Conservation (phyloP, 2,113 vertebrate species). For the Sardina pilchardus region DNA sequence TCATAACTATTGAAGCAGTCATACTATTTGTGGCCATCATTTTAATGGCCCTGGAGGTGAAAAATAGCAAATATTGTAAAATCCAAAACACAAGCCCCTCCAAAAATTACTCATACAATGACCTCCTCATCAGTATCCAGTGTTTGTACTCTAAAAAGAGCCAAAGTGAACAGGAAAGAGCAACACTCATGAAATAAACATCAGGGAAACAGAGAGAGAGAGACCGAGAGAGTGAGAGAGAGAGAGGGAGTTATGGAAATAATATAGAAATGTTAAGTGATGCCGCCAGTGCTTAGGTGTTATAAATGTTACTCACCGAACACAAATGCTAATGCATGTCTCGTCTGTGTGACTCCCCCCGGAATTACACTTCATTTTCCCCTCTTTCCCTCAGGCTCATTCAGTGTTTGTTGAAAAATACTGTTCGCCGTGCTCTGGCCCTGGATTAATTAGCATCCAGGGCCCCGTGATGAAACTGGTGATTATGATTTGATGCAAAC, state of each 20-base stretch:
- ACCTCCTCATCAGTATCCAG: slow-evolving; percentile 49
- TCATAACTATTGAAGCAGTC: slow-evolving; percentile 16
- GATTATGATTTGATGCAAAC: slow-evolving; percentile 34
- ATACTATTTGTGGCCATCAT: slow-evolving; percentile 1
- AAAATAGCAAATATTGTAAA: slow-evolving; percentile 19
- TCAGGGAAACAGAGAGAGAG: slow-evolving; percentile 24
- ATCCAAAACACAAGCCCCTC: slow-evolving; percentile 40
- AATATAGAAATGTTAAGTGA: slow-evolving; percentile 44
- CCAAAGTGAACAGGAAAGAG: slow-evolving; percentile 40
- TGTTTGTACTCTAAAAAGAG: slow-evolving; percentile 48
- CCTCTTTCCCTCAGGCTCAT: slow-evolving; percentile 28
- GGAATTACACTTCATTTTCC: slow-evolving; percentile 24
- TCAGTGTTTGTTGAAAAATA: slow-evolving; percentile 32
- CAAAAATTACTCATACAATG: slow-evolving; percentile 58
- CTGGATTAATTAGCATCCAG: slow-evolving; percentile 34
- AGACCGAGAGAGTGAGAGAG: not conserved
- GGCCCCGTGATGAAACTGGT: slow-evolving; percentile 27
- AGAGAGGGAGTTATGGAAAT: slow-evolving; percentile 41
- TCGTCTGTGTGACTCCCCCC: slow-evolving; percentile 27
- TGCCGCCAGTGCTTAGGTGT: slow-evolving; percentile 22
- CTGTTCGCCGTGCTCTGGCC: slow-evolving; percentile 2
- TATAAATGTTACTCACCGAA: slow-evolving; percentile 34
- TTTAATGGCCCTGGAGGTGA: slow-evolving; percentile 12
- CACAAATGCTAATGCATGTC: slow-evolving; percentile 34
- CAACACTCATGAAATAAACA: slow-evolving; percentile 55